These are phyloP conservation scores for Atherinomorus stipes DNA, from an alignment of 2,113 vertebrate species.

Conservation along the genomic window DNA sequence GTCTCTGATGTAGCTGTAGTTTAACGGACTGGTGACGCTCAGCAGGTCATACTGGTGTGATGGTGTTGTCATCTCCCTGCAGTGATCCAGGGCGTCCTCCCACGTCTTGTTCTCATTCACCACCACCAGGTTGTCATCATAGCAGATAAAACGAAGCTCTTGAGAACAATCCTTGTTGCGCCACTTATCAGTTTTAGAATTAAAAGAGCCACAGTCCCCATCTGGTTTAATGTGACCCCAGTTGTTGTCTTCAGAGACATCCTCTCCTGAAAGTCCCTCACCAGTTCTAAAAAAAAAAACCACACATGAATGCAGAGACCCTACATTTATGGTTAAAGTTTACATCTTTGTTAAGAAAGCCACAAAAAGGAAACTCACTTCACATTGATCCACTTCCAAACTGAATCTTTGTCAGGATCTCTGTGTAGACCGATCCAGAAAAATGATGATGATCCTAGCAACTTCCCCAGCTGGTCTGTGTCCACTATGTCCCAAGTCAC, in stretches of 20 bases:
- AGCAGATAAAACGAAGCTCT: neutral
- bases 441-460: rapidly evolving
- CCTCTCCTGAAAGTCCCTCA: slow-evolving; percentile 3
- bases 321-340: neutral
- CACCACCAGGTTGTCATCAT: slow-evolving; percentile 40
- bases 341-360: neutral
- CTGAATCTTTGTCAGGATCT: neutral
- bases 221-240: neutral
- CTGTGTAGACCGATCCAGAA: slow-evolving; percentile 34
- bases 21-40: neutral
- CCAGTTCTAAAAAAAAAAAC: slow-evolving; percentile 46
- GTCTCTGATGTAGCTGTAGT: slow-evolving; percentile 20
- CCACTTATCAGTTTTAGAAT: rapidly evolving
- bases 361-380: slow-evolving; percentile 12
- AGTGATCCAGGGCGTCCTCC: slow-evolving; percentile 52
- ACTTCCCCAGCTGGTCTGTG: rapidly evolving
- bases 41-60: slow-evolving; percentile 7
- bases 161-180: neutral
- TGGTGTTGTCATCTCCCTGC: neutral
- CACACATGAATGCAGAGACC: neutral
- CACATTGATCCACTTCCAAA: slow-evolving; percentile 42
- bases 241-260: neutral
- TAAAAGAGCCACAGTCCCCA: slow-evolving; percentile 9
- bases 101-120: slow-evolving; percentile 63
- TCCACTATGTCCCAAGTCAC: neutral